Base-by-base conservation (phyloP, 2,113 vertebrate species). In the Empidonax alnorum region DNA sequence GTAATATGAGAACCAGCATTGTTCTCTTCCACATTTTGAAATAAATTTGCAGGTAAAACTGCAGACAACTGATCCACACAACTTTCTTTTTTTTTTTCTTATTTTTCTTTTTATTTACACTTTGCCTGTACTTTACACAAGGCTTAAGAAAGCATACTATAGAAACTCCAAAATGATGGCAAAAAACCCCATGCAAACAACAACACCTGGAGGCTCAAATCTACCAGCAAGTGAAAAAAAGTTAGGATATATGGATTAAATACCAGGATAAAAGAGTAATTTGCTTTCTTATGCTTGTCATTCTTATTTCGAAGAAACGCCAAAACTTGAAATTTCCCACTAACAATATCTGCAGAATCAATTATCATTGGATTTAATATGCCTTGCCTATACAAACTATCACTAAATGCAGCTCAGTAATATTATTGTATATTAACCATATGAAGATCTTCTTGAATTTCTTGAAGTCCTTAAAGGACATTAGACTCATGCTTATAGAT, bases 71-170 rank as follows among this genome's bases (percentile, higher is more conserved):
- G 66, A 84, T 21, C 14, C 13, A 47, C 12, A 6, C 2, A 33
- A 16, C 50, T 35, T 42, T 3, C 3, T 14, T 8, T 31, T 35
- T n/a, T 42, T 7, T 7, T 9, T 50, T 14, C 7, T 35, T 1
- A 4, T 3, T 1, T 1, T 13, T 53, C 24, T 39, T 44, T n/a
- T 12, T 68, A 66, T 67, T 17, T 22, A 28, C 65, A 66, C 15
- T 58, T 86, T 35, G 4, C 14, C 14, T 81, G 31, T 66, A 89
- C 52, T 95, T 82, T 89, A 84, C 75, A 73, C 13, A 89, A 86
- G 53, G 24, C 30, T 96, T 94, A 94, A 50, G 66, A 94, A 96
- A 94, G 66, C 9, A 53, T 85, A 37, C 42, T 73, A 46, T 17
- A 92, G 71, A 93, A 90, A 62, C 61, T 87, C 47, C 23, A 79